Conservation (phyloP, 2,113 vertebrate species). For the Nannobrachium achirus region DNA sequence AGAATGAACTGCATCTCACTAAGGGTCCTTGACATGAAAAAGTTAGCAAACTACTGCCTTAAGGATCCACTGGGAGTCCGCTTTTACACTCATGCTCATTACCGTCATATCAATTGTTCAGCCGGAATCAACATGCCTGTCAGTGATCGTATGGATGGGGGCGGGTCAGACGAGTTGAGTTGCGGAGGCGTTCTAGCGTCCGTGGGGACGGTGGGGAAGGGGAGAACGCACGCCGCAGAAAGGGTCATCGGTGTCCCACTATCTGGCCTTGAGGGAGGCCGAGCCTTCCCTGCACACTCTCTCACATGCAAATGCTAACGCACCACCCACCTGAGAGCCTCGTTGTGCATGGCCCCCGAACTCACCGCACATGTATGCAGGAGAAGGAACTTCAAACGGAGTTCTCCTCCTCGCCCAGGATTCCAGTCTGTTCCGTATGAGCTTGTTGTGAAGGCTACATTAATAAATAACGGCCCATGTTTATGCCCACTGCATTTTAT, state of each 20-base stretch:
- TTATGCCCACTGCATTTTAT: conserved; percentile 43
- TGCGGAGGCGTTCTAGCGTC: conserved; percentile 18
- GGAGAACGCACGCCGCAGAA: conserved; percentile 21
- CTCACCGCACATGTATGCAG: conserved; percentile 43
- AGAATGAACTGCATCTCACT: too few species aligned
- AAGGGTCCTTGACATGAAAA: too few species aligned
- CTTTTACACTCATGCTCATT: too few species aligned
- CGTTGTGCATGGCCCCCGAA: conserved; percentile 2
- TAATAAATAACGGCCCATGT: conserved; percentile 63
- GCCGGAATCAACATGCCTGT: conserved; percentile 33
- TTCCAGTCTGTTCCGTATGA: conserved; percentile 26
- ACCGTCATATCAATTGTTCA: conserved; percentile 55
- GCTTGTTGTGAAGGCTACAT: conserved; percentile 47
- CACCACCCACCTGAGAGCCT: conserved; percentile 32
- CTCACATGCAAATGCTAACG: conserved; percentile 25
- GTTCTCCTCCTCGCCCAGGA: conserved; percentile 12
- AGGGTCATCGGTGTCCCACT: conserved; percentile 54
- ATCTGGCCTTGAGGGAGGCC: conserved; percentile 34
- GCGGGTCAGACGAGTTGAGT: conserved; percentile 29
- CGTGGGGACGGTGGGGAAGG: conserved; percentile 6
- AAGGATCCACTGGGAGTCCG: too few species aligned
- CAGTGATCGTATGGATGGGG: conserved; percentile 36
- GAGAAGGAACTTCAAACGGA: conserved; percentile 50
- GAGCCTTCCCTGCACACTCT: conserved; percentile 20
- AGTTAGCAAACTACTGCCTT: too few species aligned